Evolutionary conservation across 2,888 invertebrate genomes (phyloP).

Genomic region (Cephus sareptanus): DNA sequence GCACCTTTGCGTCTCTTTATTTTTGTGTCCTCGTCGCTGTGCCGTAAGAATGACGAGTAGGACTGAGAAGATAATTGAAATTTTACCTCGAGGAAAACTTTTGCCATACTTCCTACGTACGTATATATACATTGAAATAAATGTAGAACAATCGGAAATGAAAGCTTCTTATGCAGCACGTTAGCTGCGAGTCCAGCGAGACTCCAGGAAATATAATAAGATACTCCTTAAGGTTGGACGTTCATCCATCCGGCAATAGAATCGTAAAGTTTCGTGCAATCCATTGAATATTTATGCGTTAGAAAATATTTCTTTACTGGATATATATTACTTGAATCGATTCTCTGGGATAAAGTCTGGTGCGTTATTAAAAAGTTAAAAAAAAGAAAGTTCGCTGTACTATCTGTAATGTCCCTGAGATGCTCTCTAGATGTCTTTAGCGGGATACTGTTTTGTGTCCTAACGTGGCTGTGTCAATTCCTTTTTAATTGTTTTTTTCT

Average conservation of each 20-base stretch:
- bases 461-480: not conserved
- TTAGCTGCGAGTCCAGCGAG: not conserved
- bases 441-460: not conserved
- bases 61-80: not conserved
- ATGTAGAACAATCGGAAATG: not conserved
- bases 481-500: not conserved
- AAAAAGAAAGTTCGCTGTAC: not conserved
- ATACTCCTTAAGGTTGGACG: not conserved
- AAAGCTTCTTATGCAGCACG: not conserved
- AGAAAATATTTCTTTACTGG: not conserved
- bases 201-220: not conserved
- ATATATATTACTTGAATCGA: not conserved
- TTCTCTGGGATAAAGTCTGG: not conserved
- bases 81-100: not conserved
- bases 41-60: not conserved
- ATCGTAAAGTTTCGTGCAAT: not conserved
- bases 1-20: not conserved
- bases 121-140: not conserved
- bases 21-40: too few relatives aligned
- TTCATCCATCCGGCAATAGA: not conserved
- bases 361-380: not conserved
- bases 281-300: not conserved
- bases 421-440: not conserved
- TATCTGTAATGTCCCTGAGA: not conserved
- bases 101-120: not conserved